Conservation (phyloP, 2,113 vertebrate species). For the Rhinoderma darwinii region DNA sequence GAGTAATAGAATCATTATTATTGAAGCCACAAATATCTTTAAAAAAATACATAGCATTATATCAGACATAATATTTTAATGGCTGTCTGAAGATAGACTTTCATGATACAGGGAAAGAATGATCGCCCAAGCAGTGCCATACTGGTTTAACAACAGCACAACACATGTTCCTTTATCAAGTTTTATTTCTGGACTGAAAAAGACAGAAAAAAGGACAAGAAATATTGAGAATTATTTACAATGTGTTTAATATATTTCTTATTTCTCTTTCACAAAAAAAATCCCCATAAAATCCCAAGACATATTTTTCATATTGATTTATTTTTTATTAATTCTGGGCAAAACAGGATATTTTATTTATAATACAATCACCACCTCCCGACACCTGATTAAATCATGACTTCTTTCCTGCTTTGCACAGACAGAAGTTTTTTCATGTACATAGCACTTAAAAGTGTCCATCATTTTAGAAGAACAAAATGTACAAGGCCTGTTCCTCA, state of each 20-base stretch:
- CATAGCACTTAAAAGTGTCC: slow-evolving; percentile 45
- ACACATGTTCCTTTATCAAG: slow-evolving; percentile 15
- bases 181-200: slow-evolving; percentile 58
- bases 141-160: slow-evolving; percentile 19
- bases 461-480: slow-evolving; percentile 15
- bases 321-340: slow-evolving; percentile 28
- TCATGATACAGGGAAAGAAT: not conserved
- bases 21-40: not conserved
- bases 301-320: slow-evolving; percentile 15
- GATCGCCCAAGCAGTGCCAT: not conserved
- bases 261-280: slow-evolving; percentile 45
- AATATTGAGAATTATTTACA: slow-evolving; percentile 53
- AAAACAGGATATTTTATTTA: slow-evolving; percentile 42
- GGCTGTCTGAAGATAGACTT: not conserved
- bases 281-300: slow-evolving; percentile 45
- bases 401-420: not conserved
- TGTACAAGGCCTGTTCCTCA: slow-evolving; percentile 21
- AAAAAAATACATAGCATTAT: not conserved
- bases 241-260: slow-evolving; percentile 40
- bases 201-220: slow-evolving; percentile 47
- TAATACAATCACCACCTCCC: slow-evolving; percentile 34
- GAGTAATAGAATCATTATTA: not conserved
- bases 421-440: slow-evolving; percentile 16
- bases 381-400: slow-evolving; percentile 14
- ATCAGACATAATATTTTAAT: not conserved